These are phyloP conservation scores for Intellagama lesueurii DNA, from an alignment of 2,797 vertebrate genomes.

Conservation along the genomic window DNA sequence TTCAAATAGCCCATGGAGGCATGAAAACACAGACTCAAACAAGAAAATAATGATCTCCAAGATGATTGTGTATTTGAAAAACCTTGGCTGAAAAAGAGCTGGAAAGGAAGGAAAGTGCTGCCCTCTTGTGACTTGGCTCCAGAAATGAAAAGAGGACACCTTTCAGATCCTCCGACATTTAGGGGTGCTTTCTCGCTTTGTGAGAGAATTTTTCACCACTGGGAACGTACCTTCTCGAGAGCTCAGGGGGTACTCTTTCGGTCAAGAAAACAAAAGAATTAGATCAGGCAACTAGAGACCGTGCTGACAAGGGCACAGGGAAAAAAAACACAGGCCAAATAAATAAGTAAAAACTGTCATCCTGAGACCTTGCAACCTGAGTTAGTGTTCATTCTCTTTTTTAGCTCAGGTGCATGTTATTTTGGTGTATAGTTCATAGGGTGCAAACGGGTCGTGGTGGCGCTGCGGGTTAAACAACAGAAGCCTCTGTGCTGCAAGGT, in stretches of 20 bases:
- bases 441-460: no score
- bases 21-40: neutral
- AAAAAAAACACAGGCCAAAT: no score
- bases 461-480: no score
- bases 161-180: neutral
- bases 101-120: slow-evolving; percentile 26
- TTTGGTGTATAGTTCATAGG: no score
- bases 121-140: slow-evolving; percentile 36
- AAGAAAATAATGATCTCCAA: neutral
- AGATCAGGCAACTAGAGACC: no score
- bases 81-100: neutral
- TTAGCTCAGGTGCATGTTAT: neutral
- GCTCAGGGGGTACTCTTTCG: no score
- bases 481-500: no score
- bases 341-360: no score
- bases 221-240: neutral
- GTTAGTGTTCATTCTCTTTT: neutral
- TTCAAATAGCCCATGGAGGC: neutral
- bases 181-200: neutral
- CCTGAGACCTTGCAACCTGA: no score
- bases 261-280: no score
- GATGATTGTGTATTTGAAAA: neutral
- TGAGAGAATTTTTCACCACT: neutral
- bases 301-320: no score
- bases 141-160: neutral